These are phyloP conservation scores for Arctopsyche grandis DNA, from an alignment of 1,140 invertebrate genomes.

Conservation along the genomic window DNA sequence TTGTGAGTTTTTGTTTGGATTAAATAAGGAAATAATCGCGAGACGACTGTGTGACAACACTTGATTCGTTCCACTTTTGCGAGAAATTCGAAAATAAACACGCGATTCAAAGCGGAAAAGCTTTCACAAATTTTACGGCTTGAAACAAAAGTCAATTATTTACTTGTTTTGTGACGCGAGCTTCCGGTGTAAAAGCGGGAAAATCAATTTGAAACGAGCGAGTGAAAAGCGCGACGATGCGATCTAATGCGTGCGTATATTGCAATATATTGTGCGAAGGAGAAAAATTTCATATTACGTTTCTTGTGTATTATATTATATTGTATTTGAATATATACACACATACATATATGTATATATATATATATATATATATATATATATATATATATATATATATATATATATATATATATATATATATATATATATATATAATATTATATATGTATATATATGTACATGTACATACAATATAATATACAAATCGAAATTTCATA, in stretches of 20 bases:
- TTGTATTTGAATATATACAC: too few relatives aligned
- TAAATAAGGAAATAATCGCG: slow-evolving; percentile 24
- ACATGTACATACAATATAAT: not conserved
- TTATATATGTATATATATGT: not conserved
- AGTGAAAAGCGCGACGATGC: too few relatives aligned
- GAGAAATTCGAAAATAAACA: slow-evolving; percentile 22
- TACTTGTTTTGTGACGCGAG: not conserved
- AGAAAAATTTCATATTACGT: not conserved
- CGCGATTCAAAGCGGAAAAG: slow-evolving; percentile 18
- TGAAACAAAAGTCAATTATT: slow-evolving; percentile 24
- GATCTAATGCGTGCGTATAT: not conserved
- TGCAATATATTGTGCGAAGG: not conserved
- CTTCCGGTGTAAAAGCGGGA: slow-evolving; percentile 19
- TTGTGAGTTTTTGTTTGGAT: too few relatives aligned
- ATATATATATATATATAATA: not conserved
- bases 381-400: not conserved
- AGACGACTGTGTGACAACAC: not conserved
- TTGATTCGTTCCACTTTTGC: not conserved
- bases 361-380: not conserved
- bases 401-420: not conserved
- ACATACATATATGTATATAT: not conserved
- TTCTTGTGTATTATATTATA: not conserved
- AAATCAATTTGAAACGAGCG: slow-evolving; percentile 8
- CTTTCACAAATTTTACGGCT: slow-evolving; percentile 16
- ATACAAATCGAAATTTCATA: slow-evolving; percentile 7